These are phyloP conservation scores for Thymallus thymallus DNA, from an alignment of 2,113 vertebrate species.

Conservation along the genomic window DNA sequence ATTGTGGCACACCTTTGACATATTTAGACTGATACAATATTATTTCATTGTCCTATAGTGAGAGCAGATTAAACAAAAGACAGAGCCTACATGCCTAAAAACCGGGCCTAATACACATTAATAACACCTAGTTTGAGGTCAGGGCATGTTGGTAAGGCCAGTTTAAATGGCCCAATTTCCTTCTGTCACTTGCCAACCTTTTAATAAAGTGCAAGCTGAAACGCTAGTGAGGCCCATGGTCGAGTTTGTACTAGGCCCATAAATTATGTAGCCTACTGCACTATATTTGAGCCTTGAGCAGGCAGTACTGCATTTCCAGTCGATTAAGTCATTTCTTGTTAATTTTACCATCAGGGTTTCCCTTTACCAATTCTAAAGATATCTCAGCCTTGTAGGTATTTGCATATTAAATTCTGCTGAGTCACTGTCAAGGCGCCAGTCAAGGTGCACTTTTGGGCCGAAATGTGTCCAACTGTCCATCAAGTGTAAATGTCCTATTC, in stretches of 20 bases:
- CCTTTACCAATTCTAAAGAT: neutral
- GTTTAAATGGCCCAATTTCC: neutral
- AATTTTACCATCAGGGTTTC: neutral
- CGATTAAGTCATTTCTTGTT: neutral
- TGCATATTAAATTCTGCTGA: neutral
- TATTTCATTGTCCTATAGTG: no score
- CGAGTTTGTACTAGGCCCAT: neutral
- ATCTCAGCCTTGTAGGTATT: neutral
- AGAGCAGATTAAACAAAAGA: no score
- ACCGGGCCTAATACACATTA: no score
- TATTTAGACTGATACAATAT: no score
- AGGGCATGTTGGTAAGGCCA: neutral
- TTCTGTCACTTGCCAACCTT: neutral
- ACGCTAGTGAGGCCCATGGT: neutral
- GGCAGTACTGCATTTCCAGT: neutral
- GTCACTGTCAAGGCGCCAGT: neutral
- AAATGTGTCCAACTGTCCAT: no score
- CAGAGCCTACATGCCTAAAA: no score
- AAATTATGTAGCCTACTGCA: neutral
- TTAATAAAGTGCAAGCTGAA: neutral
- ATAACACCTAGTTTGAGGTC: no score
- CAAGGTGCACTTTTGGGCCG: no score
- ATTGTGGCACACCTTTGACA: no score
- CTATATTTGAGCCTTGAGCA: neutral
- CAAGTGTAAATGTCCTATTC: neutral